Evolutionary conservation across 92 coral and sea anemone genomes (phyloP), one percentile per base, ranked within the genome.

Genomic region (Micromussa lordhowensis): DNA sequence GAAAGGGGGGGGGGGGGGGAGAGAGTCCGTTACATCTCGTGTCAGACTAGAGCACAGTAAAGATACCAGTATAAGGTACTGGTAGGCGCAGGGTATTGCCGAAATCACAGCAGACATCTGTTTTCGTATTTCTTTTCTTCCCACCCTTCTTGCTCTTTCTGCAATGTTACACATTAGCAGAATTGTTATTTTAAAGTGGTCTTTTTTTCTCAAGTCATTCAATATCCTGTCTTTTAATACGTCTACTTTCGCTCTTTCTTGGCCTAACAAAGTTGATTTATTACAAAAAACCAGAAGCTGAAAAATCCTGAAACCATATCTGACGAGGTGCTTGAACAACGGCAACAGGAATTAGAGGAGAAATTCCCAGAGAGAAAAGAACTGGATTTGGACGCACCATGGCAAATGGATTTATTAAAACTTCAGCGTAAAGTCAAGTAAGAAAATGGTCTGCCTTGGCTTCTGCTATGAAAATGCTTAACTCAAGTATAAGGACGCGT

Each of bases 301-400:
- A 79, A 86, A 22, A 85, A 88, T 21, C 36, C 77, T 17, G 98
- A 87, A 22, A 87, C 78, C 51, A 89, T 93, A 21, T 58, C 92
- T 15, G 98, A 91, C 57, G 99, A 97, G 66, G 34, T 91, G 3
- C 81, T 89, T 2, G 99, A 94, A 75, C 93, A 91, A 76, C 82
- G 99, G 48, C 95, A 88, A 61, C 91, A 95, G 69, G 99, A 97
- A 82, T 91, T 97, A 35, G 97, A 97, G 51, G 96, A 97, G 78
- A 97, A 94, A 81, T 97, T 97, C 77, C 99, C 99, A 2, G 99
- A 97, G 85, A 95, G 99, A 74, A 94, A 91, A 85, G 98, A 97
- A 63, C 87, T 97, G n/a, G 99, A 94, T 30, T 78, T 93, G 9
- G 99, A 97, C 84, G 96, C 98, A 2, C 98, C 98, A 11, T 97